Base-by-base conservation (phyloP, 2,113 vertebrate genomes). In the Vanacampus margaritifer region DNA sequence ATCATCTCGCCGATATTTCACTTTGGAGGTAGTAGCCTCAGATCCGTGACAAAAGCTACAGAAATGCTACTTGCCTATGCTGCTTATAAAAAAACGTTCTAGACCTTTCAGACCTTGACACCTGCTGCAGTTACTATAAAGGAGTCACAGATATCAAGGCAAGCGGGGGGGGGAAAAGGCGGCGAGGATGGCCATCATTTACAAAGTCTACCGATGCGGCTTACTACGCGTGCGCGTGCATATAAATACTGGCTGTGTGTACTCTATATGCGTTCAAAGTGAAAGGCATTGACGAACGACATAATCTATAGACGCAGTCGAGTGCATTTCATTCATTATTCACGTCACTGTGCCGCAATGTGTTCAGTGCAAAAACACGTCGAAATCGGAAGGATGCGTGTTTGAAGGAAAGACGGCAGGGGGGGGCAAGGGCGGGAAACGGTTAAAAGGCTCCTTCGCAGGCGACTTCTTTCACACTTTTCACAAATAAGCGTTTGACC, bases 171-270 rank as follows among this genome's bases (percentile, higher is more conserved):
- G 5, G 72, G 10, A 4, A 72, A n/a, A 66, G 57, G 83, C 48
- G 43, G 71, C 72, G 79, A 71, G 66, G 65, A 65, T 46, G 76
- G 69, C 70, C 76, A 74, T 75, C 72, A 79, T 51, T 79, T 79
- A 80, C 35, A 75, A 71, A 71, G 39, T 16, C 59, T 67, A 70
- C 13, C 67, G 58, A 59, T 82, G 73, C 71, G 87, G 80, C 73
- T 82, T 86, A 66, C 71, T 74, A 68, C 73, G 64, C 74, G 78
- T 84, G 81, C 73, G 64, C 74, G 78, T 84, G 81, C 78, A 82
- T 76, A 78, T 82, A 80, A 85, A 88, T 80, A 89, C 70, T 68
- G 45, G 76, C 68, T 69, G 63, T 75, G 74, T 82, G 78, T 75
- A 14, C 59, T 23, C 17, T 35, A 35, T 87, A 82, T 81, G 80